A percentile compares a stretch with the other conserved stretches of the same genome.
phyloP scores from a whole-genome alignment of 2,113 vertebrate species.

The Emydura subglobosa region DNA sequence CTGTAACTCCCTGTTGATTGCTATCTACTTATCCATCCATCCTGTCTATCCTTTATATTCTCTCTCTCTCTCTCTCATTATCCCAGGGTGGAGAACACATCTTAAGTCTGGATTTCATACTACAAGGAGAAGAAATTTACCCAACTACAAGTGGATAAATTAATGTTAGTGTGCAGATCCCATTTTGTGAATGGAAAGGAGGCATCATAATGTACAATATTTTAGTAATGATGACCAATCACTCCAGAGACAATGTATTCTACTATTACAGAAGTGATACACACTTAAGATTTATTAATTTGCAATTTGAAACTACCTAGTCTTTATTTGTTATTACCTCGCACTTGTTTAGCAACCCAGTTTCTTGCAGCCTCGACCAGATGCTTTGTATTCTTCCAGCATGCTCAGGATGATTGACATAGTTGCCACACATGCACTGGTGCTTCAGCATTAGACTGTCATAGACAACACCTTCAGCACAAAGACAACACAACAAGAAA shows the following conservation, averaged over 20 bases:
- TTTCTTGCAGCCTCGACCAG: slow-evolving; percentile 87
- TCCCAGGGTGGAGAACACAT: not conserved
- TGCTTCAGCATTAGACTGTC: slow-evolving; percentile 86
- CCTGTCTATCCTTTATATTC: not conserved
- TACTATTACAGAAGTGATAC: not conserved
- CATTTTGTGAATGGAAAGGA: not conserved
- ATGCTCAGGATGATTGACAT: slow-evolving; percentile 82
- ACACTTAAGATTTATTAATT: not conserved
- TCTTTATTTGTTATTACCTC: slow-evolving; percentile 79
- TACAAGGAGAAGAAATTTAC: not conserved
- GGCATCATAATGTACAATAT: not conserved
- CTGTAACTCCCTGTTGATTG: not conserved
- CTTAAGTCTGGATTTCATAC: not conserved
- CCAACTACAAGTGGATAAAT: not conserved
- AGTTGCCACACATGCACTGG: slow-evolving; percentile 84
- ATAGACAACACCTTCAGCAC: slow-evolving; percentile 80
- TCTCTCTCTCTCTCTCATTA: not conserved
- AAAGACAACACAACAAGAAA: slow-evolving; percentile 54
- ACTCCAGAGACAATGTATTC: not conserved
- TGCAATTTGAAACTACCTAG: not conserved
- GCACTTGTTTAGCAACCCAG: slow-evolving; percentile 82
- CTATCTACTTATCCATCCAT: not conserved
- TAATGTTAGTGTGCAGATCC: not conserved
- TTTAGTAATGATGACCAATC: not conserved
- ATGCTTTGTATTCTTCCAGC: slow-evolving; percentile 87